phyloP scores from a whole-genome alignment of 2,888 invertebrate genomes.

The Andrena dorsata region DNA sequence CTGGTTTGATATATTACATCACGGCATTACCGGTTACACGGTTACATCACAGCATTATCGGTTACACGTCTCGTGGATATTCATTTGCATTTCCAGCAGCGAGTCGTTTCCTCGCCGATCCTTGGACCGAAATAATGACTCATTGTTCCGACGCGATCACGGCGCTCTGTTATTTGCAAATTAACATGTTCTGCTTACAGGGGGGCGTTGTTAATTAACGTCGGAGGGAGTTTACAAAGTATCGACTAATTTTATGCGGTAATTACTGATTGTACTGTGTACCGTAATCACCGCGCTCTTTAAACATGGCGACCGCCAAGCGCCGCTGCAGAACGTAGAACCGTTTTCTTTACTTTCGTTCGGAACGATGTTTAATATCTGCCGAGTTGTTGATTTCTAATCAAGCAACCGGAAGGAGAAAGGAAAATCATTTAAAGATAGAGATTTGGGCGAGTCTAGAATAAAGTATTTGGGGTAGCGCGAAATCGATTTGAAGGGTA shows the following conservation, averaged over 20 bases:
- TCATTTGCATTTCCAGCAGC: conserved; percentile 52
- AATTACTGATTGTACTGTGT: not conserved
- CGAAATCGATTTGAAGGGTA: too few relatives aligned
- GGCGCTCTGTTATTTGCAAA: conserved; percentile 8
- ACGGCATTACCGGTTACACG: conserved; percentile 55
- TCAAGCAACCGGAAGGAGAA: too few relatives aligned
- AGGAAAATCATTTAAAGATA: too few relatives aligned
- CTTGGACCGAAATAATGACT: conserved; percentile 45
- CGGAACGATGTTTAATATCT: not conserved
- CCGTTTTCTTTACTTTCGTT: not conserved
- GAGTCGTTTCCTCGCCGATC: conserved; percentile 27
- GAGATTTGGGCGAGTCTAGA: too few relatives aligned
- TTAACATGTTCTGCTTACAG: not conserved
- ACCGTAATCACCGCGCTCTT: not conserved
- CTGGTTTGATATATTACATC: conserved; percentile 58
- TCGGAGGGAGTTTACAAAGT: conserved; percentile 30
- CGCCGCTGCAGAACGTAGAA: not conserved
- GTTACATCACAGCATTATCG: conserved; percentile 65
- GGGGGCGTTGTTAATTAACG: conserved; percentile 24
- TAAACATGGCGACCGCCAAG: not conserved
- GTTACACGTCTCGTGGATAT: conserved; percentile 37
- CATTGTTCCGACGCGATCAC: conserved; percentile 36
- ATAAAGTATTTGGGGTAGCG: too few relatives aligned
- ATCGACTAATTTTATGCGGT: conserved; percentile 13
- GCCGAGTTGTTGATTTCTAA: not conserved